These are phyloP conservation scores for Hozukius guyotensis DNA, from an alignment of 2,797 vertebrate genomes.

Conservation along the genomic window DNA sequence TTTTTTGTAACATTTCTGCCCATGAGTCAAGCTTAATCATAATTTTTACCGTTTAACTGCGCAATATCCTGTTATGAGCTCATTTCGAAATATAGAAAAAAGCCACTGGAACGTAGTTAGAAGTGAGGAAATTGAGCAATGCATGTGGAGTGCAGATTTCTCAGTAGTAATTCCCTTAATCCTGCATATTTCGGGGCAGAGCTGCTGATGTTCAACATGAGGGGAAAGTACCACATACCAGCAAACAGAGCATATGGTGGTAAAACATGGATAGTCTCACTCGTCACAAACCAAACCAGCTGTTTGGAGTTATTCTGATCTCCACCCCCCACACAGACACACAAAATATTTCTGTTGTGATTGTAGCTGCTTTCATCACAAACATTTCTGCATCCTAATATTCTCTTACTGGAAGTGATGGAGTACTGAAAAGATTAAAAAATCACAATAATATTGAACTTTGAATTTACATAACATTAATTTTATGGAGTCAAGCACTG, in stretches of 20 bases:
- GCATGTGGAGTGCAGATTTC: conserved; percentile 8
- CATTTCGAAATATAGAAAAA: not conserved
- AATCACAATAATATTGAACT: not conserved
- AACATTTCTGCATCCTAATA: not conserved
- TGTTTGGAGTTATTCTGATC: conserved; percentile 64
- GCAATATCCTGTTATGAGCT: conserved; percentile 1
- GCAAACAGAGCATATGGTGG: conserved; percentile 30
- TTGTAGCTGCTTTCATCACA: conserved; percentile 10
- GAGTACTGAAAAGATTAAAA: not conserved
- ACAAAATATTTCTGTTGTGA: conserved; percentile 21
- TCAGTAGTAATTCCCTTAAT: conserved; percentile 46
- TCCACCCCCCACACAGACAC: conserved; percentile 30
- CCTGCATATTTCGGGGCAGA: conserved; percentile 30
- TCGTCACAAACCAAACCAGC: conserved; percentile 29
- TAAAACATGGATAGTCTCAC: conserved; percentile 34
- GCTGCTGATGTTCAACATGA: conserved; percentile 37
- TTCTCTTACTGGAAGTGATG: conserved; percentile 32
- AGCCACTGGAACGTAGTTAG: not conserved
- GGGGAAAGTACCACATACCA: conserved; percentile 53
- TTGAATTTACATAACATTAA: not conserved
- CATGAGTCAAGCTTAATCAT: conserved; percentile 8
- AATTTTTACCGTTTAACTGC: not conserved
- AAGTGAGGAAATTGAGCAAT: not conserved
- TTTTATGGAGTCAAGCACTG: not conserved
- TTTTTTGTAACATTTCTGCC: not conserved